Conservation (phyloP, 2,888 invertebrate species). For the Campoplex capitator region DNA sequence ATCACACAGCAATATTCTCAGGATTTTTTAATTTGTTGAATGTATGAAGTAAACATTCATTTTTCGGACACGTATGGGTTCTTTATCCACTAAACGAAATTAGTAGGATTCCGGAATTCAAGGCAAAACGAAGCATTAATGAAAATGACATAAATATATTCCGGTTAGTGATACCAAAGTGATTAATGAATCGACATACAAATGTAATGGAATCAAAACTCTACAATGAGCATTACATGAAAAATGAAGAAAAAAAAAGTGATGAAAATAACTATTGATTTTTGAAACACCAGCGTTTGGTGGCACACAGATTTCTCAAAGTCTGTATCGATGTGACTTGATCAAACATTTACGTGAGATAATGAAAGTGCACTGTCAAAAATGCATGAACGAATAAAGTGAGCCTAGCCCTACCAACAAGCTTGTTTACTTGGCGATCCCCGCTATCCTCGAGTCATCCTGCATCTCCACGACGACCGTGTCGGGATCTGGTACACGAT, state of each 20-base stretch:
- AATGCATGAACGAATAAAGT: slow-evolving; percentile 73
- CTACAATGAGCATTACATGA: neutral
- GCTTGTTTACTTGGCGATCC: slow-evolving; percentile 84
- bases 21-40: neutral
- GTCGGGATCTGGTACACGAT: slow-evolving; percentile 83
- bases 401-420: slow-evolving; percentile 84
- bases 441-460: slow-evolving; percentile 82
- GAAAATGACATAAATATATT: neutral
- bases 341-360: slow-evolving; percentile 22
- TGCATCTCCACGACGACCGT: slow-evolving; percentile 84
- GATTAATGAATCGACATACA: neutral
- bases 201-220: neutral
- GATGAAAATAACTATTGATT: slow-evolving; percentile 10
- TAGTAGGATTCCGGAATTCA: neutral
- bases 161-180: neutral
- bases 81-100: neutral
- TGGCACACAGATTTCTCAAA: neutral
- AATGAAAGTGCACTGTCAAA: slow-evolving; percentile 61
- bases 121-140: neutral
- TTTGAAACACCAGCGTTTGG: neutral
- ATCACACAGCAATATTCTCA: neutral
- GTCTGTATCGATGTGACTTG: neutral
- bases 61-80: no score
- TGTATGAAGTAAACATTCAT: neutral
- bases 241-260: neutral